Percentiles rank a stretch among this genome's conserved stretches.
These are phyloP conservation scores for Leptopilina boulardi DNA, from an alignment of 1,140 invertebrate species.

Conservation along the genomic window DNA sequence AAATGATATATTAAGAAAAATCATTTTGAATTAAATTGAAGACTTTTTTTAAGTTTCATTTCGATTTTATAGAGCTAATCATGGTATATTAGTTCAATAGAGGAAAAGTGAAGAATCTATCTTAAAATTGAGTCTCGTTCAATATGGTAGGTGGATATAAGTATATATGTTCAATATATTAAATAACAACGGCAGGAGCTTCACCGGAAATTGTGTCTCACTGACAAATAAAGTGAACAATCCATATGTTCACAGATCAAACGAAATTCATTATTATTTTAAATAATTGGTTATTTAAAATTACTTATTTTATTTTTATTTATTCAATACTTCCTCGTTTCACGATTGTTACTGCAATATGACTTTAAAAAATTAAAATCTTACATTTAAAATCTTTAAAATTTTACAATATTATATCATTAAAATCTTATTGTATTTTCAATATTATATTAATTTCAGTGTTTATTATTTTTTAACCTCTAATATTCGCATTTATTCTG, in stretches of 20 bases:
- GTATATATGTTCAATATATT: neutral
- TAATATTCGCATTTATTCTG: too few species aligned
- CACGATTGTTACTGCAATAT: neutral
- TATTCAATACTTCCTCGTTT: neutral
- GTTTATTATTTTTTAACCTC: too few species aligned
- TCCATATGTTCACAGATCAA: neutral
- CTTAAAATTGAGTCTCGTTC: neutral
- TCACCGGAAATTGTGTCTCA: conserved; percentile 3
- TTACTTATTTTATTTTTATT: neutral
- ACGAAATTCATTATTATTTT: conserved; percentile 8
- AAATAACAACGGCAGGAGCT: neutral
- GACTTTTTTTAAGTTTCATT: too few species aligned
- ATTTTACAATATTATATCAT: too few species aligned
- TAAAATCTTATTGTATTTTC: too few species aligned
- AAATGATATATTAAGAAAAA: too few species aligned
- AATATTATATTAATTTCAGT: too few species aligned
- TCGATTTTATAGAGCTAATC: too few species aligned
- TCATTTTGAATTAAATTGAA: too few species aligned
- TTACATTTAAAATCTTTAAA: too few species aligned
- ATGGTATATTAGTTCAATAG: neutral
- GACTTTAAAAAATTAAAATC: too few species aligned
- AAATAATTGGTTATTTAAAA: too few species aligned
- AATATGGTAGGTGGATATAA: neutral
- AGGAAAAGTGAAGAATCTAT: neutral
- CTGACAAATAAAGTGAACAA: neutral